Conservation (phyloP, 2,888 invertebrate genomes). For the Nebria brevicollis region DNA sequence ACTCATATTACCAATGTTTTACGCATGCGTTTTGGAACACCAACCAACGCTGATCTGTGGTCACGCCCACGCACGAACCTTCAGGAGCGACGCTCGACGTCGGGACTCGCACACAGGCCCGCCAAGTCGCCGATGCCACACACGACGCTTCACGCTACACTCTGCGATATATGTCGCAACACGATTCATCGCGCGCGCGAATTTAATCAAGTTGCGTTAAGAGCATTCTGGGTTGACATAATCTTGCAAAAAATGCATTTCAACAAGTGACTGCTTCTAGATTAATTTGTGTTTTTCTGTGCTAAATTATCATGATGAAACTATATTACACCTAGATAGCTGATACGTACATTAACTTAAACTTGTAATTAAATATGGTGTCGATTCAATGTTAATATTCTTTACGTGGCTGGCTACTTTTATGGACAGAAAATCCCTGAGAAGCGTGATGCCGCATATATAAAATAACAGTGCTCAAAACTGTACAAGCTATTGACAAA, state of each 20-base stretch:
- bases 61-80: slow-evolving; percentile 30
- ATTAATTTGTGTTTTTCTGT: too few species aligned
- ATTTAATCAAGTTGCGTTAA: too few species aligned
- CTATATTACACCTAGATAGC: too few species aligned
- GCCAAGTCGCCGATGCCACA: slow-evolving; percentile 23
- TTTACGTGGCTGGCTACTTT: neutral
- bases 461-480: neutral
- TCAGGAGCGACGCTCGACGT: slow-evolving; percentile 52
- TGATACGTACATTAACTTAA: too few species aligned
- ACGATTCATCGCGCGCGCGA: slow-evolving; percentile 13
- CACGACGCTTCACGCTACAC: slow-evolving; percentile 21
- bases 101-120: slow-evolving; percentile 52
- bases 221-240: too few species aligned
- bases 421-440: neutral
- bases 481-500: neutral
- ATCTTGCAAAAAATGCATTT: too few species aligned
- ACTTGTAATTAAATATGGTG: neutral
- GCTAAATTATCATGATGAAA: too few species aligned
- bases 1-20: neutral
- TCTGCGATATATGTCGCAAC: slow-evolving; percentile 10
- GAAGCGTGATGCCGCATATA: neutral
- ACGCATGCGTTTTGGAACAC: slow-evolving; percentile 27
- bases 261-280: too few species aligned
- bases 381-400: neutral
- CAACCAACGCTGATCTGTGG: slow-evolving; percentile 6